phyloP scores from a whole-genome alignment of 2,113 vertebrate species.

The Dicaeum eximium region DNA sequence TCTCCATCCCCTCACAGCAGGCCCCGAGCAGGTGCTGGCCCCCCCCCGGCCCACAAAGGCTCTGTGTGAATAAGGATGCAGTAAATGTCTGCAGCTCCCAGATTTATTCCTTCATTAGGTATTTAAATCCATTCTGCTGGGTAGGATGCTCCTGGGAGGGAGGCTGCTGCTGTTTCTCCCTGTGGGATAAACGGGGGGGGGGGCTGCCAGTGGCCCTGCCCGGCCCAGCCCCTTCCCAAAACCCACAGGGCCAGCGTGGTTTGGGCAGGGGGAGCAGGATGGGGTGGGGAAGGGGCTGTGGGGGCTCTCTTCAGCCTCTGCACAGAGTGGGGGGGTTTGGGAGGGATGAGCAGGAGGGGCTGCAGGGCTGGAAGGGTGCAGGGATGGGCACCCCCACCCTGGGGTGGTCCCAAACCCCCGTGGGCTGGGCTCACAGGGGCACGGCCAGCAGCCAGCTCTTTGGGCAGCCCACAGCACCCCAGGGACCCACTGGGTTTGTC shows the following conservation, averaged over 20 bases:
- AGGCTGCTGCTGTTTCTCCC: neutral
- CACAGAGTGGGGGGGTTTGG: rapidly evolving
- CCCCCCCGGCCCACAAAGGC: neutral
- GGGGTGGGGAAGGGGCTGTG: neutral
- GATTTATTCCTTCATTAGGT: slow-evolving; percentile 68
- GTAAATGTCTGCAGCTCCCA: slow-evolving; percentile 45
- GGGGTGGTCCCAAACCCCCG: rapidly evolving
- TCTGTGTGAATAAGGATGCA: slow-evolving; percentile 29
- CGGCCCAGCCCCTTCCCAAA: rapidly evolving
- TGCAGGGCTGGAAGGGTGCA: neutral
- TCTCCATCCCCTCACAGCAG: neutral
- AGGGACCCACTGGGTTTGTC: neutral
- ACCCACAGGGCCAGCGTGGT: rapidly evolving
- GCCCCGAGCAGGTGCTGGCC: neutral
- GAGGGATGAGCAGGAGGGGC: neutral
- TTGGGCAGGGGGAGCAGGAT: neutral
- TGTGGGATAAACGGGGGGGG: neutral
- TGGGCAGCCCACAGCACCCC: neutral
- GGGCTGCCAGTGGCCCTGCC: neutral
- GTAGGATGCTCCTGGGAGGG: slow-evolving; percentile 25
- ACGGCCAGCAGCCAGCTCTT: rapidly evolving
- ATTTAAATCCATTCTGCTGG: slow-evolving; percentile 55
- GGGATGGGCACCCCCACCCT: rapidly evolving
- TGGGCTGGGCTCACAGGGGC: rapidly evolving
- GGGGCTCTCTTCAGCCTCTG: neutral